Evolutionary conservation across 2,797 vertebrate species (phyloP).

Genomic region (Melanogrammus aeglefinus): DNA sequence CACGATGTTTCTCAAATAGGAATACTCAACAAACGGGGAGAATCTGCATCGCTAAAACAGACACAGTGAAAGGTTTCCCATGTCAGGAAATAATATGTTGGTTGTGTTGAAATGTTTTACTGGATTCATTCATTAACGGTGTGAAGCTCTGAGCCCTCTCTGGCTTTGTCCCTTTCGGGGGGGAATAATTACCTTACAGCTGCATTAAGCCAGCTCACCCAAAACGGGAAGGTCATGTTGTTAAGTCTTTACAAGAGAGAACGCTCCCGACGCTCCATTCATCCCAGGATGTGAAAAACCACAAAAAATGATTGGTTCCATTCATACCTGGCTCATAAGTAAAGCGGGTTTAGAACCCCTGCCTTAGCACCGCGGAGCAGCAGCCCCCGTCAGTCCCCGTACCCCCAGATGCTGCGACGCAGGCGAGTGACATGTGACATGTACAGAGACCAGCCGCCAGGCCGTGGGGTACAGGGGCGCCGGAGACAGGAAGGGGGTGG

Average conservation of each 20-base stretch:
- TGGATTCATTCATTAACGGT: too few relatives aligned
- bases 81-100: too few relatives aligned
- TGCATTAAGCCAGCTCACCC: background rate
- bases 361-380: background rate
- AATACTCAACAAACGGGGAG: too few relatives aligned
- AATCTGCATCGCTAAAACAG: too few relatives aligned
- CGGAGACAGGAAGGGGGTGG: constrained; percentile 39
- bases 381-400: background rate
- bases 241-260: background rate
- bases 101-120: too few relatives aligned
- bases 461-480: constrained; percentile 37
- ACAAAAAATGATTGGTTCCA: background rate
- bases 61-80: too few relatives aligned
- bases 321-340: too few relatives aligned
- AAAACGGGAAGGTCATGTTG: background rate
- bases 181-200: background rate
- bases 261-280: background rate
- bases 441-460: constrained; percentile 38
- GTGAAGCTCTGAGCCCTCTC: too few relatives aligned
- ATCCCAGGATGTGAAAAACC: background rate
- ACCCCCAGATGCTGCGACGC: background rate
- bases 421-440: background rate
- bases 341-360: background rate
- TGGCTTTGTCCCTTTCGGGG: too few relatives aligned
- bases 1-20: too few relatives aligned